Evolutionary conservation across 1,140 invertebrate genomes (phyloP), one percentile per base, ranked within the genome.

Genomic region (Drosophila nebulosa): DNA sequence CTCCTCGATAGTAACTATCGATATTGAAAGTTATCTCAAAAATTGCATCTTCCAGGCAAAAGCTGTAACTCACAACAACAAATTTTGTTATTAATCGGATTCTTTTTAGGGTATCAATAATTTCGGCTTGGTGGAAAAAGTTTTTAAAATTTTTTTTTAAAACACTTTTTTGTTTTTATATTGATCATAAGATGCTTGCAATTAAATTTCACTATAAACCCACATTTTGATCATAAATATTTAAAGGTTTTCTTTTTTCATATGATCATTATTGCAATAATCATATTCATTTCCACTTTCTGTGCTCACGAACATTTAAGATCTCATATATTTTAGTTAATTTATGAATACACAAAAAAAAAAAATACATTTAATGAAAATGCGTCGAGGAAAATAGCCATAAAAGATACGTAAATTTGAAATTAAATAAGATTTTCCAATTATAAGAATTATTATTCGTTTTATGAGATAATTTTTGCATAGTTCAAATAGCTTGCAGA

Each of bases 151-250:
- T 7, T 9, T 46, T 10, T 21, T 16, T 7, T 16, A 36, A 36
- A 3, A 3, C 39, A 30, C 26, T 27, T 1, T 18, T 14, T 27
- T 1, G 7, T 14, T 42, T 16, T 64, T 64, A 32, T 52, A 55
- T 65, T 62, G 42, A 18, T 26, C 39, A 35, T 53, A 58, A 50
- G 30, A 35, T 32, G 32, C 16, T 21, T 42, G 0, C n/a, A 36
- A 27, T 26, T 21, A 65, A 50, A 51, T 69, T 12, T 32, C 24
- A 7, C 22, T 35, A 64, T 85, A 70, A 77, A 78, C 79, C 79
- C 65, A 79, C 71, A 83, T 78, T 71, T 79, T 35, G 70, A 64
- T 24, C 60, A 58, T 62, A 42, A 36, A 64, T 59, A 35, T 59
- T 58, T 35, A 59, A 72, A 16, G 36, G 21, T 14, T n/a, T 51